Evolutionary conservation across 2,113 vertebrate species (phyloP).

Genomic region (Bubo scandiacus): DNA sequence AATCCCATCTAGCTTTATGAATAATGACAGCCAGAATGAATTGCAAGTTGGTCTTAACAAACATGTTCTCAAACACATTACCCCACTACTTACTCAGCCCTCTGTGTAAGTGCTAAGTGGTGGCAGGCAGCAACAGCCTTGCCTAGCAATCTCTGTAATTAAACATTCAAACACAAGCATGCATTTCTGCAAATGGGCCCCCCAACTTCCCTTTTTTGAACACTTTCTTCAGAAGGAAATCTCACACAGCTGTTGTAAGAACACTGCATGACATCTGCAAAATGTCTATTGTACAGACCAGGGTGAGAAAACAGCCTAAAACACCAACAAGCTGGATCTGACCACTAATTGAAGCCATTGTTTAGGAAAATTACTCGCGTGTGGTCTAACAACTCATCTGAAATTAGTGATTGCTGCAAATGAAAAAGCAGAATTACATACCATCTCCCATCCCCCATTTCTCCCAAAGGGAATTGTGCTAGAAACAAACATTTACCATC

Average conservation of each 20-base stretch:
- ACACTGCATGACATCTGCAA: conserved; percentile 64
- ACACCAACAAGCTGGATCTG: conserved; percentile 69
- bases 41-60: conserved; percentile 58
- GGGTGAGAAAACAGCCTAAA: conserved; percentile 58
- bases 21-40: conserved; percentile 51
- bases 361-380: conserved; percentile 68
- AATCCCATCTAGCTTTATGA: conserved; percentile 23
- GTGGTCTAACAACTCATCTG: conserved; percentile 68
- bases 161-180: conserved; percentile 64
- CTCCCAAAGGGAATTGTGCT: conserved; percentile 13
- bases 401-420: conserved; percentile 69
- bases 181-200: conserved; percentile 54
- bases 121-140: conserved; percentile 50
- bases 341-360: conserved; percentile 72
- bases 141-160: conserved; percentile 56
- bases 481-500: conserved; percentile 50
- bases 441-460: conserved; percentile 6
- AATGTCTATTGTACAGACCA: conserved; percentile 64
- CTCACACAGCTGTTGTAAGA: conserved; percentile 66
- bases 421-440: conserved; percentile 55
- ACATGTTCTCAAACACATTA: conserved; percentile 54
- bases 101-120: conserved; percentile 58
- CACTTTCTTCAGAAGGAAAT: conserved; percentile 71
- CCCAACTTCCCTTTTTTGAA: conserved; percentile 55
- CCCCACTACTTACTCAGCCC: conserved; percentile 32